These are phyloP conservation scores for Illadopsis cleaveri DNA, from an alignment of 2,113 vertebrate genomes.

Conservation along the genomic window DNA sequence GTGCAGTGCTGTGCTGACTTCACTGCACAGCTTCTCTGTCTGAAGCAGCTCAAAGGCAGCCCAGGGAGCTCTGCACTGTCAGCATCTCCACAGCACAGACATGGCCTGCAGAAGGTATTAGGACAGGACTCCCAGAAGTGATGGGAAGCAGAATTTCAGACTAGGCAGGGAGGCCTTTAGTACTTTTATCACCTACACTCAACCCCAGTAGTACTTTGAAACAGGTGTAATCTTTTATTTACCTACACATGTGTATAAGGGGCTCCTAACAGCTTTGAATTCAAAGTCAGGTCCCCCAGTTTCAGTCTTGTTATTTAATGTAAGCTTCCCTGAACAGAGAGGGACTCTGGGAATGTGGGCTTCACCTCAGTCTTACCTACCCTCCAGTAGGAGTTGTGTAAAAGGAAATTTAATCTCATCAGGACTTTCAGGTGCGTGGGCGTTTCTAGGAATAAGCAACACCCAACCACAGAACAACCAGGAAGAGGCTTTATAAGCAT, in stretches of 20 bases:
- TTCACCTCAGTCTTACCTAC: background rate
- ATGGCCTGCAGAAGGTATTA: background rate
- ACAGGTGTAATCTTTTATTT: background rate
- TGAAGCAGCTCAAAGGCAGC: background rate
- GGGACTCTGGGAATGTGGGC: background rate
- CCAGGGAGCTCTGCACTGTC: background rate
- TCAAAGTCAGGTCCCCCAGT: background rate
- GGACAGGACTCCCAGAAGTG: background rate
- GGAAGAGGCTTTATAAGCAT: conserved; percentile 3
- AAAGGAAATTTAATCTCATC: conserved; percentile 30
- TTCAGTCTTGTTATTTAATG: background rate
- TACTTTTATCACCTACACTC: background rate
- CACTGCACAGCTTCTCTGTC: background rate
- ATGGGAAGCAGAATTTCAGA: background rate
- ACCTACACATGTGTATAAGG: background rate
- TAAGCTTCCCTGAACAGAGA: background rate
- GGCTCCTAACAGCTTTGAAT: background rate
- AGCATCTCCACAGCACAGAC: background rate
- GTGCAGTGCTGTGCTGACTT: background rate
- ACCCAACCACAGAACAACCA: conserved; percentile 36
- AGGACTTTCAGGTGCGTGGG: conserved; percentile 52
- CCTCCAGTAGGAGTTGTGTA: background rate
- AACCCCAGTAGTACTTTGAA: background rate
- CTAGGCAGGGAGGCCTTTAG: background rate
- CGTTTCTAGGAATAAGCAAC: conserved; percentile 64